Evolutionary conservation across 1,140 invertebrate genomes (phyloP).

Genomic region (Megathymus violae): DNA sequence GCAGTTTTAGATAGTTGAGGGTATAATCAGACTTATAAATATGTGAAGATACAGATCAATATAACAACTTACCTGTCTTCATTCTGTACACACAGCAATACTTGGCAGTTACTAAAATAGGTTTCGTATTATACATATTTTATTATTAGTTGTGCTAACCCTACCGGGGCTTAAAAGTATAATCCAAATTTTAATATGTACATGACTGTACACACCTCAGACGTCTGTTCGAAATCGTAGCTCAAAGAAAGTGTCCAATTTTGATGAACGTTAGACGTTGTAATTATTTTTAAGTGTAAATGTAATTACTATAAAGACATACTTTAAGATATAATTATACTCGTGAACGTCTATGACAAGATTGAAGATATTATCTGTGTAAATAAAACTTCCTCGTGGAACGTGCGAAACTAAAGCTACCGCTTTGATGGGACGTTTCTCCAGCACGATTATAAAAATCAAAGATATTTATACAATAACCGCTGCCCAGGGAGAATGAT

Average conservation of each 20-base stretch:
- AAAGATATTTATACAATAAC: constrained; percentile 2
- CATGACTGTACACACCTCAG: constrained; percentile 37
- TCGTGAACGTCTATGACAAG: constrained; percentile 66
- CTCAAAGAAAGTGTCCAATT: constrained; percentile 75
- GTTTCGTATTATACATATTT: constrained; percentile 11
- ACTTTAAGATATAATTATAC: constrained; percentile 66
- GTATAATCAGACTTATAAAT: neutral
- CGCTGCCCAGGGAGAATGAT: constrained; percentile 16
- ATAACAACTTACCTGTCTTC: neutral
- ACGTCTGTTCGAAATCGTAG: constrained; percentile 55
- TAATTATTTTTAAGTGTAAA: constrained; percentile 50
- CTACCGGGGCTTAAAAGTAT: neutral
- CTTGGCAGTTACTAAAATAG: neutral
- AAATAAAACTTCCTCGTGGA: constrained; percentile 52
- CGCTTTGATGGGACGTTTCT: constrained; percentile 4
- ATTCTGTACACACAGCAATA: neutral
- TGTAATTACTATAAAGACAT: constrained; percentile 69
- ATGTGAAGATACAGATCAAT: neutral
- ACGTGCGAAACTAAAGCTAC: neutral
- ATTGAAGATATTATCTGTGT: constrained; percentile 65
- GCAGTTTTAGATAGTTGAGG: neutral
- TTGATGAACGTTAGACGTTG: constrained; percentile 54
- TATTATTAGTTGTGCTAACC: neutral
- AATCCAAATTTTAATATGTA: constrained; percentile 6
- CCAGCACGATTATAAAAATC: constrained; percentile 11